These are phyloP conservation scores for Polyommatus icarus DNA, from an alignment of 2,888 invertebrate species.

Conservation along the genomic window DNA sequence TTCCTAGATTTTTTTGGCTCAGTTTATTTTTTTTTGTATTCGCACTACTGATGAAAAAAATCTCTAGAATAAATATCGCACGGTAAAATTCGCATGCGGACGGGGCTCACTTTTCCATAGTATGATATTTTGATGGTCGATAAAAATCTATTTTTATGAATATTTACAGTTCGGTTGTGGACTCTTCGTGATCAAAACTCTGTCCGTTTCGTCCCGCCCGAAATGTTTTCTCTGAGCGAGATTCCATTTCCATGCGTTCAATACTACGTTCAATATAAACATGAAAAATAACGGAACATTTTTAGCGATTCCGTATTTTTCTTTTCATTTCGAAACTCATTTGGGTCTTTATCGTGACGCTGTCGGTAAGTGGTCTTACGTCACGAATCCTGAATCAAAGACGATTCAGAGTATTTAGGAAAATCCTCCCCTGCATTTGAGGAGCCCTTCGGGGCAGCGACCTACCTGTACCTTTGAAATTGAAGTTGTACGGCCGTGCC, in stretches of 20 bases:
- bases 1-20: too few species aligned
- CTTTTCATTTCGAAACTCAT: not conserved
- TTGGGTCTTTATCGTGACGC: not conserved
- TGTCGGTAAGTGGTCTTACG: constrained; percentile 1
- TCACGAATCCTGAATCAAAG: not conserved
- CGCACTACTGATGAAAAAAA: too few species aligned
- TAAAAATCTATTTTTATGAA: too few species aligned
- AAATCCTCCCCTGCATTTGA: not conserved
- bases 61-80: too few species aligned
- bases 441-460: not conserved
- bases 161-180: not conserved
- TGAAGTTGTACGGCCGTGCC: not conserved
- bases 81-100: too few species aligned
- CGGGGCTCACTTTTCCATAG: too few species aligned
- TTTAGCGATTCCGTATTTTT: not conserved
- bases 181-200: not conserved
- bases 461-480: constrained; percentile 15
- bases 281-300: not conserved
- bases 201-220: constrained; percentile 8
- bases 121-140: too few species aligned
- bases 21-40: too few species aligned
- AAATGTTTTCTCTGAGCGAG: constrained; percentile 15
- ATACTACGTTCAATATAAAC: constrained; percentile 10
- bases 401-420: constrained; percentile 14
- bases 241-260: constrained; percentile 10